Percentiles rank a stretch among this genome's conserved stretches.
Evolutionary conservation across 2,113 vertebrate species (phyloP).

Genomic region (Nyctibius bracteatus): DNA sequence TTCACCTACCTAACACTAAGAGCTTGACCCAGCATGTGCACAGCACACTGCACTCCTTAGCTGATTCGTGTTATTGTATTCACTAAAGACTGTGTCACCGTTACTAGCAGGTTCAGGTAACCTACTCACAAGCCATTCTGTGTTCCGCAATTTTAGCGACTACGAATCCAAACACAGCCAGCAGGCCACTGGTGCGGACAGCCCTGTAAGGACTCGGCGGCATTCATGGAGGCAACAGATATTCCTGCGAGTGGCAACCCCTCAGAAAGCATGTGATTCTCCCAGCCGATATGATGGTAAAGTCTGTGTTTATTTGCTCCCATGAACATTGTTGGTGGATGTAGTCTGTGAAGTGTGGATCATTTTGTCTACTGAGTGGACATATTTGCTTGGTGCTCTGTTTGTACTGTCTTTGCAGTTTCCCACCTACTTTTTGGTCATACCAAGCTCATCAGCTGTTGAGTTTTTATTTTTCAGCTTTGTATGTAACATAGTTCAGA

Average conservation of each 20-base stretch:
- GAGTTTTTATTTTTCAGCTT: background rate
- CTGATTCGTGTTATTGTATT: rapidly evolving
- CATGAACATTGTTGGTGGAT: rapidly evolving
- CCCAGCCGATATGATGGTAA: slow-evolving; percentile 80
- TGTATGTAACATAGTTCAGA: background rate
- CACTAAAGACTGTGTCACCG: background rate
- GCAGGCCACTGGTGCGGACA: slow-evolving; percentile 43
- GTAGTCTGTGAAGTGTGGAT: background rate
- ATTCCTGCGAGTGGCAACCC: slow-evolving; percentile 95
- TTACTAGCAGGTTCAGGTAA: background rate
- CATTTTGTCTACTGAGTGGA: background rate
- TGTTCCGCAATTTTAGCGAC: slow-evolving; percentile 74
- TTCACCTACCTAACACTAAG: background rate
- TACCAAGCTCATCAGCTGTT: background rate
- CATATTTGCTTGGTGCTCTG: background rate
- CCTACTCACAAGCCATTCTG: background rate
- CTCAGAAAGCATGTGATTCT: slow-evolving; percentile 87
- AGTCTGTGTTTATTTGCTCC: background rate
- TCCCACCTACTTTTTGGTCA: background rate
- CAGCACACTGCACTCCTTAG: background rate
- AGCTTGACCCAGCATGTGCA: background rate
- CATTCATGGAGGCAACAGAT: slow-evolving; percentile 99
- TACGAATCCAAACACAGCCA: slow-evolving; percentile 78
- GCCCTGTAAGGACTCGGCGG: slow-evolving; percentile 80
- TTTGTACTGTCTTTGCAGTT: background rate